A percentile compares a stretch with the other conserved stretches of the same genome.
These are phyloP conservation scores for Coregonus ussuriensis DNA, from an alignment of 2,797 vertebrate genomes.

Conservation along the genomic window DNA sequence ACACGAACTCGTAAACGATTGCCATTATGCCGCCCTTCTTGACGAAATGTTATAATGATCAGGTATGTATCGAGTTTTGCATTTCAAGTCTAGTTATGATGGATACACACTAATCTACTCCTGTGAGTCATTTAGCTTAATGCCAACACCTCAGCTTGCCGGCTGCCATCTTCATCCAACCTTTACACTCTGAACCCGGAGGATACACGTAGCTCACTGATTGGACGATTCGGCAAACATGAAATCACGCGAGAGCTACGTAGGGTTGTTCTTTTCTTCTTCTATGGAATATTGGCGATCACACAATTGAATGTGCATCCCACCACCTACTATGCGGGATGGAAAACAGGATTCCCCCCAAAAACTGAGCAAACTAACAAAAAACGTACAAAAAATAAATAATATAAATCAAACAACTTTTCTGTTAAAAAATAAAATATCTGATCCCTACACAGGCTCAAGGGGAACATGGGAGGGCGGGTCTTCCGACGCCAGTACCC, in stretches of 20 bases:
- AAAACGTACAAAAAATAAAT: too few relatives aligned
- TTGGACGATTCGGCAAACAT: constrained; percentile 64
- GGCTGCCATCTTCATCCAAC: constrained; percentile 71
- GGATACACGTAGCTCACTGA: constrained; percentile 68
- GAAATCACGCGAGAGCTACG: background rate
- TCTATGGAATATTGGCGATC: too few relatives aligned
- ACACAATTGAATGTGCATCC: too few relatives aligned
- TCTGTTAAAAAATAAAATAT: too few relatives aligned
- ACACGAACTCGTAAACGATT: constrained; percentile 80
- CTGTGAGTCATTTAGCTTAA: constrained; percentile 32
- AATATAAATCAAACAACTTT: too few relatives aligned
- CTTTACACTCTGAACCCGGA: constrained; percentile 65
- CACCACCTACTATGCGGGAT: too few relatives aligned
- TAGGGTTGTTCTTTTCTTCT: too few relatives aligned
- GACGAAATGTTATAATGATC: constrained; percentile 11
- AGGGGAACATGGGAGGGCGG: too few relatives aligned
- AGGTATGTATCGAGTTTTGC: background rate
- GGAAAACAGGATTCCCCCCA: too few relatives aligned
- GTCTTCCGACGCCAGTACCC: too few relatives aligned
- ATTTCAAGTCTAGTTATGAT: constrained; percentile 9
- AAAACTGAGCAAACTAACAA: too few relatives aligned
- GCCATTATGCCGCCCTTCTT: constrained; percentile 71
- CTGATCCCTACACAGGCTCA: too few relatives aligned
- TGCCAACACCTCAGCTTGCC: constrained; percentile 55
- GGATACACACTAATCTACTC: constrained; percentile 14